Evolutionary conservation across 2,113 vertebrate genomes (phyloP).

Genomic region (Myrmecophaga tridactyla): DNA sequence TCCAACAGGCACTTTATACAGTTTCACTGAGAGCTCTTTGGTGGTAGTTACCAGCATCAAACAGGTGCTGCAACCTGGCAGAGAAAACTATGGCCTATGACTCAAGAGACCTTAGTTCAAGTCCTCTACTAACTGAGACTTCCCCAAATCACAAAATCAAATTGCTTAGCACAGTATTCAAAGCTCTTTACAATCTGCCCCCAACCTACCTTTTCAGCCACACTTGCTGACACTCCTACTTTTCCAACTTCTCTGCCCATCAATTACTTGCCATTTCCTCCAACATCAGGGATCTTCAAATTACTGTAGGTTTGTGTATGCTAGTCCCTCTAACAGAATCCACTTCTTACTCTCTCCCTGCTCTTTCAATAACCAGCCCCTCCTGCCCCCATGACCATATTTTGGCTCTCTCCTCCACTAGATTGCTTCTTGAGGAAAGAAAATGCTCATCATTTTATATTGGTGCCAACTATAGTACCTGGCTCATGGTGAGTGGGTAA

Average conservation of each 20-base stretch:
- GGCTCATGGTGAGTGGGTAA: neutral
- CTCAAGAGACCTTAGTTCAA: neutral
- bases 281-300: neutral
- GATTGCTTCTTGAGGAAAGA: neutral
- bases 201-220: neutral
- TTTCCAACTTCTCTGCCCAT: neutral
- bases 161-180: neutral
- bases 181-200: neutral
- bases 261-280: neutral
- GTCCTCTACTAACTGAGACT: neutral
- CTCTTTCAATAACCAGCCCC: neutral
- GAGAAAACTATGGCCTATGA: neutral
- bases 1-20: neutral
- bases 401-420: neutral
- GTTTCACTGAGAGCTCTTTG: neutral
- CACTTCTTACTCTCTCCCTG: neutral
- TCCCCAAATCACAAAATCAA: neutral
- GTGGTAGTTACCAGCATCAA: neutral
- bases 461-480: neutral
- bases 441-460: neutral
- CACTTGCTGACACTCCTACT: neutral
- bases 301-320: neutral
- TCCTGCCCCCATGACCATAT: fast-evolving
- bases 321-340: neutral
- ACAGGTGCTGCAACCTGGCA: neutral